Conservation (phyloP, 2,113 vertebrate genomes). For the Otocyon megalotis region DNA sequence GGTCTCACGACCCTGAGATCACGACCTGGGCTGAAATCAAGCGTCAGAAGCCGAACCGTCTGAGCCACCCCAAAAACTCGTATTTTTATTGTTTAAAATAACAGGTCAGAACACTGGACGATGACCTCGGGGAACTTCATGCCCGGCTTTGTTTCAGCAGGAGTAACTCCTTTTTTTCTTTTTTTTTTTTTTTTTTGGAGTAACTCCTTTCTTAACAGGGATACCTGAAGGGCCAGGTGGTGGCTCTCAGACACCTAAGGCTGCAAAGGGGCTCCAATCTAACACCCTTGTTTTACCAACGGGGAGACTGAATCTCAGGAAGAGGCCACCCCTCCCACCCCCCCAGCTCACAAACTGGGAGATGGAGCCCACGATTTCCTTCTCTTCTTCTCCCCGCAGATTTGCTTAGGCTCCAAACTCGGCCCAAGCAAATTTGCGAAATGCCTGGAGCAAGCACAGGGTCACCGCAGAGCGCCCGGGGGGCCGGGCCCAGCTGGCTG, state of each 20-base stretch:
- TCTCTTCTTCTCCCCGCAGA: not conserved
- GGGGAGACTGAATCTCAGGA: not conserved
- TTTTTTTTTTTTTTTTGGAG: no score
- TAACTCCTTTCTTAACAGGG: not conserved
- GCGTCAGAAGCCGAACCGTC: not conserved
- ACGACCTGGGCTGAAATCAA: not conserved
- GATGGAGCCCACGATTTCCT: not conserved
- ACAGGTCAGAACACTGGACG: not conserved
- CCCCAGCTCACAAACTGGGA: not conserved
- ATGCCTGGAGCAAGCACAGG: not conserved
- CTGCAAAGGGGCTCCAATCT: not conserved
- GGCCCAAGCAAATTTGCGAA: not conserved
- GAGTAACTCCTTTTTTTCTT: not conserved
- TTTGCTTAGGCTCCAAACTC: not conserved
- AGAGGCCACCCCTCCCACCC: not conserved
- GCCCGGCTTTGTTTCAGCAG: not conserved
- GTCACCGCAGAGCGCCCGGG: not conserved
- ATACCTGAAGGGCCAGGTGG: not conserved
- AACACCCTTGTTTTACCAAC: not conserved
- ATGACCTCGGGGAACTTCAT: not conserved
- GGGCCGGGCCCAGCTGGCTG: no score
- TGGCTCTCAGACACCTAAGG: not conserved
- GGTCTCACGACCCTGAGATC: not conserved
- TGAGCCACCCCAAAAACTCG: not conserved
- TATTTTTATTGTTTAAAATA: not conserved